Conservation (phyloP, 2,888 invertebrate species). For the Eumerus sabulonum region DNA sequence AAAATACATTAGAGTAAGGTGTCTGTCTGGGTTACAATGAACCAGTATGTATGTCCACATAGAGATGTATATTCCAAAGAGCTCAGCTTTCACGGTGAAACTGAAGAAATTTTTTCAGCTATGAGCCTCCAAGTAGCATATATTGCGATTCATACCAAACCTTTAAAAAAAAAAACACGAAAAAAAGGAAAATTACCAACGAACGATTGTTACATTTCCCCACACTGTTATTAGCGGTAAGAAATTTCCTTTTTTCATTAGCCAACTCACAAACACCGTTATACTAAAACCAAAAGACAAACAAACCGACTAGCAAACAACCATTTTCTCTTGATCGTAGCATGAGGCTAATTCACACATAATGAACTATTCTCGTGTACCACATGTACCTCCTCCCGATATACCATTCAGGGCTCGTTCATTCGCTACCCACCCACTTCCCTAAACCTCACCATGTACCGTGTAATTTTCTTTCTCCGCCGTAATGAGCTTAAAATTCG, state of each 20-base stretch:
- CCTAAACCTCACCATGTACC: not conserved
- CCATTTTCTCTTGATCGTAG: slow-evolving; percentile 30
- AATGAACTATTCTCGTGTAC: slow-evolving; percentile 64
- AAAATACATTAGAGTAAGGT: too few species aligned
- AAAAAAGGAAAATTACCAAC: not conserved
- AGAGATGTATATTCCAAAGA: too few species aligned
- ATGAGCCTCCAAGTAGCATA: too few species aligned
- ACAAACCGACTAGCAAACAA: slow-evolving; percentile 31
- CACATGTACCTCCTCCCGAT: slow-evolving; percentile 17
- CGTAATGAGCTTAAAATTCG: slow-evolving; percentile 64
- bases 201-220: slow-evolving; percentile 17
- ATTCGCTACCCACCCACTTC: not conserved
- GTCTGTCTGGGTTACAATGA: too few species aligned
- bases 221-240: slow-evolving; percentile 14
- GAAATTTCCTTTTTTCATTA: slow-evolving; percentile 45
- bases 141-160: too few species aligned
- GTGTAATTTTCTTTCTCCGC: slow-evolving; percentile 1
- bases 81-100: too few species aligned
- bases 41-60: too few species aligned
- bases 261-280: not conserved
- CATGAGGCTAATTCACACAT: slow-evolving; percentile 51
- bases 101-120: too few species aligned
- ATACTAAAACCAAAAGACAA: not conserved
- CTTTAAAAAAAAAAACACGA: too few species aligned
- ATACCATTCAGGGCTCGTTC: too few species aligned